phyloP scores from a whole-genome alignment of 1,140 invertebrate genomes.

The Drosophila trapezifrons region DNA sequence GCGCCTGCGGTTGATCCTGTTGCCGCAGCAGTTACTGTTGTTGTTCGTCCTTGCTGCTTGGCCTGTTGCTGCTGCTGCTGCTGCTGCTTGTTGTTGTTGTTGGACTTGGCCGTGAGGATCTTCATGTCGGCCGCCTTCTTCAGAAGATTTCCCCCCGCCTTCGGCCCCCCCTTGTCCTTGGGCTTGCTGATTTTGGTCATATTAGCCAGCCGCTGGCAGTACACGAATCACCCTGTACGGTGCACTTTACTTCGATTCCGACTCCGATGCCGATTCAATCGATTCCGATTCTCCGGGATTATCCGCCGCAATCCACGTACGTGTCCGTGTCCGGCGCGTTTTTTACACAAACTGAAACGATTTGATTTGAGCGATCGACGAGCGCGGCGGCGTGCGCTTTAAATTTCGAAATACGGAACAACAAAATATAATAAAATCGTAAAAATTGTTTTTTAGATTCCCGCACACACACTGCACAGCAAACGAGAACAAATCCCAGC shows the following conservation, averaged over 20 bases:
- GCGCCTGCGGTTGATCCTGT: constrained; percentile 44
- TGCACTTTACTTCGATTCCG: constrained; percentile 6
- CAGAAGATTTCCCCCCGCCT: constrained; percentile 48
- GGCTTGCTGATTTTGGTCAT: constrained; percentile 72
- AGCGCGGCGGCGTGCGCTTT: constrained; percentile 44
- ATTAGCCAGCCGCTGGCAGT: constrained; percentile 2
- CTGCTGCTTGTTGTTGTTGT: constrained; percentile 58
- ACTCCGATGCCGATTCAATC: constrained; percentile 2
- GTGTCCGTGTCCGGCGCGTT: constrained; percentile 77
- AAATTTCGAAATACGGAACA: constrained; percentile 65
- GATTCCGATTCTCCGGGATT: constrained; percentile 29
- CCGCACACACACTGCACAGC: constrained; percentile 35
- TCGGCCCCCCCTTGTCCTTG: constrained; percentile 66
- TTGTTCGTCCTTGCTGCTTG: constrained; percentile 45
- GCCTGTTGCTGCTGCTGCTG: constrained; percentile 28
- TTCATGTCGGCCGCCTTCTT: constrained; percentile 76
- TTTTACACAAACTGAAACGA: constrained; percentile 67
- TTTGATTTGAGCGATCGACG: constrained; percentile 30
- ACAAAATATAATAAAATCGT: constrained; percentile 66
- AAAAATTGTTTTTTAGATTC: constrained; percentile 70
- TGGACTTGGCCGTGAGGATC: constrained; percentile 67
- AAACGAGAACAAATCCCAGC: constrained; percentile 43
- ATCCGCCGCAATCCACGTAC: constrained; percentile 61
- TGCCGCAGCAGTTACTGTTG: constrained; percentile 28
- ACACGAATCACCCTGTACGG: neutral